A percentile compares a stretch with the other conserved stretches of the same genome.
Evolutionary conservation across 2,113 vertebrate species (phyloP).

Genomic region (Calypte anna): DNA sequence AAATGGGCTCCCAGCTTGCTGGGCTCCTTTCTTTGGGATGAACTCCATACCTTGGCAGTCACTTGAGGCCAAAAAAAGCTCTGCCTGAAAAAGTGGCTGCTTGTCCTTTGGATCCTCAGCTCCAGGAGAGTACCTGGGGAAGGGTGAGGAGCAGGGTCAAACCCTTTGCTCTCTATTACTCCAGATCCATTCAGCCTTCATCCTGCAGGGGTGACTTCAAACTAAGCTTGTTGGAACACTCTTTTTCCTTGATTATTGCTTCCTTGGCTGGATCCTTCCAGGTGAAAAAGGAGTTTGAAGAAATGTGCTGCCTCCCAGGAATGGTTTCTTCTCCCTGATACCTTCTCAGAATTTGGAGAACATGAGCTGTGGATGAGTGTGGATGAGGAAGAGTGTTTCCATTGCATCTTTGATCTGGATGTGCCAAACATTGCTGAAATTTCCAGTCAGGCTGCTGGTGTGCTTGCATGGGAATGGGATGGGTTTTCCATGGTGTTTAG

Average conservation of each 20-base stretch:
- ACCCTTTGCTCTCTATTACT: background rate
- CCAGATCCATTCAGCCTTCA: background rate
- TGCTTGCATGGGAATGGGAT: rapidly evolving
- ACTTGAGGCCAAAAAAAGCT: rapidly evolving
- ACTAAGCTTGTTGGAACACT: background rate
- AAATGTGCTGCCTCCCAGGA: background rate
- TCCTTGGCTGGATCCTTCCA: background rate
- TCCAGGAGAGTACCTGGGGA: background rate
- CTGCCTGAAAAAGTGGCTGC: background rate
- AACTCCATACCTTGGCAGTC: background rate
- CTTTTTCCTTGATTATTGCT: background rate
- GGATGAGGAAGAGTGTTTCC: background rate
- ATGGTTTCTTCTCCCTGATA: rapidly evolving
- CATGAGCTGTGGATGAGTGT: rapidly evolving
- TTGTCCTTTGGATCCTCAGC: background rate
- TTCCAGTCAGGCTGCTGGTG: background rate
- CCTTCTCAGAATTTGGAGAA: background rate
- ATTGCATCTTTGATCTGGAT: background rate
- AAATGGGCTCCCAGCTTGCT: rapidly evolving
- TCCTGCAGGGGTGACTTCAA: background rate
- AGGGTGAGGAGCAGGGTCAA: background rate
- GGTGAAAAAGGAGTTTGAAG: background rate
- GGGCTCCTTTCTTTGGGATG: rapidly evolving
- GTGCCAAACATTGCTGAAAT: background rate
- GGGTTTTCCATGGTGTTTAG: background rate